Evolutionary conservation across 2,113 vertebrate species (phyloP).

Genomic region (Solenodon paradoxus): DNA sequence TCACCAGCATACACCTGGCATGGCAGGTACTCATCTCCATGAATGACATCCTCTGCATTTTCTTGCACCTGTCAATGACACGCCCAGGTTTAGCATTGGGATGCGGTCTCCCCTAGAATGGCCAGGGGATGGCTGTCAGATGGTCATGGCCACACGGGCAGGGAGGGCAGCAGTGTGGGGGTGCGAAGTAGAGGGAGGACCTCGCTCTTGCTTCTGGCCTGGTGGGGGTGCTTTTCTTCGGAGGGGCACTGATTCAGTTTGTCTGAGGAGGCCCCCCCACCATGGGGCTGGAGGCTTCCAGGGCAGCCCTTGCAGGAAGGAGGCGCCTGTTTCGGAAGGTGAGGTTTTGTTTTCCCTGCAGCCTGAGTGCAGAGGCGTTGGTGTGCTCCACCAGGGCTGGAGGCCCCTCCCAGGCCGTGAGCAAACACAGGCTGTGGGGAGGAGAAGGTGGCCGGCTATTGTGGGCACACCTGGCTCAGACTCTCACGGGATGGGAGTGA

Average conservation of each 20-base stretch:
- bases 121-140: background rate
- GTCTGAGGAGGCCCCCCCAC: background rate
- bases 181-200: background rate
- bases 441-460: conserved; percentile 71
- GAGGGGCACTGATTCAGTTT: background rate
- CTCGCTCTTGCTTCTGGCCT: background rate
- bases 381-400: conserved; percentile 30
- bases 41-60: background rate
- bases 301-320: background rate
- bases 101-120: background rate
- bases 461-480: conserved; percentile 86
- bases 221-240: background rate
- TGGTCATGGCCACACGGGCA: background rate
- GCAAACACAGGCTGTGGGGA: conserved; percentile 80
- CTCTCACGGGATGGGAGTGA: conserved; percentile 81
- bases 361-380: background rate
- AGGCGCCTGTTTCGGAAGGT: conserved; percentile 37
- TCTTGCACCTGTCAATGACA: background rate
- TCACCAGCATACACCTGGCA: background rate
- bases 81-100: background rate
- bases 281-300: background rate
- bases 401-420: conserved; percentile 77
- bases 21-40: background rate
- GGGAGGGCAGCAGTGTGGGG: background rate
- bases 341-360: conserved; percentile 71